Conservation (phyloP, 2,113 vertebrate species). For the Dromas ardeola region DNA sequence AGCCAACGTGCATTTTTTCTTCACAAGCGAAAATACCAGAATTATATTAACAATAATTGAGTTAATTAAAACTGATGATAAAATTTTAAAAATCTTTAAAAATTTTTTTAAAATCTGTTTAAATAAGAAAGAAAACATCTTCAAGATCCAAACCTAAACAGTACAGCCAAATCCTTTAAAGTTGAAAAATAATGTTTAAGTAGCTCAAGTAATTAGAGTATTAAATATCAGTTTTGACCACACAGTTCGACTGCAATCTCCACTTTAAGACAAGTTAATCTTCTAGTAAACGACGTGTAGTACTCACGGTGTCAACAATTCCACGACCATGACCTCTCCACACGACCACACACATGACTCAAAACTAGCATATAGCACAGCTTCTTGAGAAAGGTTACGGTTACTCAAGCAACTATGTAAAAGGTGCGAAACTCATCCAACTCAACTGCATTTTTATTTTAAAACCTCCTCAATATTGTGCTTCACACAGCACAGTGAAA, state of each 20-base stretch:
- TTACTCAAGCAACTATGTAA: fast-evolving
- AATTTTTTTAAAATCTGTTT: not conserved
- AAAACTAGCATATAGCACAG: fast-evolving
- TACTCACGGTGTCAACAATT: not conserved
- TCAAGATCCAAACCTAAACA: not conserved
- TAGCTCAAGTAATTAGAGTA: not conserved
- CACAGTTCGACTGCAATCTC: not conserved
- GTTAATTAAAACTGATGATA: not conserved
- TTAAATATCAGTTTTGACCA: not conserved
- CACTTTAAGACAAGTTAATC: not conserved
- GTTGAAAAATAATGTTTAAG: not conserved
- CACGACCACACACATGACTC: fast-evolving
- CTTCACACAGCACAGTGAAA: fast-evolving
- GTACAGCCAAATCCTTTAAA: fast-evolving
- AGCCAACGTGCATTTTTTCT: not conserved
- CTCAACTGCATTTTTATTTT: fast-evolving
- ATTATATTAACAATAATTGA: not conserved
- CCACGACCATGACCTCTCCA: fast-evolving
- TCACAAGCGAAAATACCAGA: not conserved
- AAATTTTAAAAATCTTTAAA: not conserved
- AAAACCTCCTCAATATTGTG: fast-evolving
- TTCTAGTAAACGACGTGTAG: fast-evolving
- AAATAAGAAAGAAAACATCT: not conserved
- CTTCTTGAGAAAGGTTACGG: fast-evolving
- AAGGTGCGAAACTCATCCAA: fast-evolving